A percentile compares a stretch with the other conserved stretches of the same genome.
Evolutionary conservation across 2,113 vertebrate species (phyloP).

Genomic region (Microtus richardsoni): DNA sequence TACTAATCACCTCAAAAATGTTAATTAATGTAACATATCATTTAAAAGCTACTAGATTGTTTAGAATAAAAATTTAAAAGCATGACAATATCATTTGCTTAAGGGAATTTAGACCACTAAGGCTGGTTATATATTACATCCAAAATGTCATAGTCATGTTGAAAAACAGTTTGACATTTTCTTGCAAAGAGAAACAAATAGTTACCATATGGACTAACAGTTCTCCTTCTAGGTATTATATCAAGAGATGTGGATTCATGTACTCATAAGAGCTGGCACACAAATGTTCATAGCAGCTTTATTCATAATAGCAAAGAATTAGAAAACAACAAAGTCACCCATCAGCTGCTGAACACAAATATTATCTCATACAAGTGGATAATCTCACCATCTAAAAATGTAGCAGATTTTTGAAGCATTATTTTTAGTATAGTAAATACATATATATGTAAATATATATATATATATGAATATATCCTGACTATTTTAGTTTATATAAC

Average conservation of each 20-base stretch:
- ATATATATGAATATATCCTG: not conserved
- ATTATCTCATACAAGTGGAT: not conserved
- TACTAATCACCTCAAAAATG: no score
- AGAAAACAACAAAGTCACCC: not conserved
- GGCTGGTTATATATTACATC: not conserved
- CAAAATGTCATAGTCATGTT: conserved; percentile 2
- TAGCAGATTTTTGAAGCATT: not conserved
- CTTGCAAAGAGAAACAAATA: not conserved
- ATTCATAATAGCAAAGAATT: not conserved
- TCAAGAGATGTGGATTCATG: not conserved
- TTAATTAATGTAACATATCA: not conserved
- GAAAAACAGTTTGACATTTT: conserved; percentile 14
- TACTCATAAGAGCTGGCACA: not conserved
- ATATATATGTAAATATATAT: not conserved
- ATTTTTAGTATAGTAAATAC: not conserved
- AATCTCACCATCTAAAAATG: not conserved
- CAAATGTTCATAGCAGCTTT: not conserved
- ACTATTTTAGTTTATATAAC: not conserved
- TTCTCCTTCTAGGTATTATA: not conserved
- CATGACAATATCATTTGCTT: not conserved
- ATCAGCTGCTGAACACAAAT: not conserved
- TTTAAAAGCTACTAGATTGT: not conserved
- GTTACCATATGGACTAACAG: not conserved
- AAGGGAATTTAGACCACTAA: not conserved
- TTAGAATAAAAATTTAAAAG: not conserved